Conservation (phyloP, 2,888 invertebrate genomes). For the Frankliniella intonsa region DNA sequence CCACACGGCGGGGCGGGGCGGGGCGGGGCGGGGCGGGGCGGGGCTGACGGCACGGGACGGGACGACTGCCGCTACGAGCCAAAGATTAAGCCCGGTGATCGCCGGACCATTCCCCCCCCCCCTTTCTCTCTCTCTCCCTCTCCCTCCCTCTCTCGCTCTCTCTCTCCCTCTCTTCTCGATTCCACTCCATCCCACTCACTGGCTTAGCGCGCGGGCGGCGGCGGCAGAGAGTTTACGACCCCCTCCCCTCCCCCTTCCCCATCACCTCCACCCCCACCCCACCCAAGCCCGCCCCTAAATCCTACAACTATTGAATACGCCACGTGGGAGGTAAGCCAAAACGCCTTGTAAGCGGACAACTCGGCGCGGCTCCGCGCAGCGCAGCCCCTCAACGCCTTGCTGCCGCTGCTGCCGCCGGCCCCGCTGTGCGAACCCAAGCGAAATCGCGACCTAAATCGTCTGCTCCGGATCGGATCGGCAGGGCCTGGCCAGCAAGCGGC, state of each 20-base stretch:
- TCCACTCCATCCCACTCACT: background rate
- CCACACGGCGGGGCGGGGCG: too few species aligned
- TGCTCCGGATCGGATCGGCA: too few species aligned
- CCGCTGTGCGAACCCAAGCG: background rate
- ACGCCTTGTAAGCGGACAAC: slow-evolving; percentile 13
- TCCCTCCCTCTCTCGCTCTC: background rate
- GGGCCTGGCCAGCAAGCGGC: too few species aligned
- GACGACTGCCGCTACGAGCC: background rate
- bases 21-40: too few species aligned
- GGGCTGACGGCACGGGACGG: too few species aligned
- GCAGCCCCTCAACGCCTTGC: too few species aligned
- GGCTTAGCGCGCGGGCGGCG: background rate
- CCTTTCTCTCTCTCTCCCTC: background rate
- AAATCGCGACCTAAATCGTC: too few species aligned
- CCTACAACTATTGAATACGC: slow-evolving; percentile 16
- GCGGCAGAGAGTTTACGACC: background rate
- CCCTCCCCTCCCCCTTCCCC: background rate
- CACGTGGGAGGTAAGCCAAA: slow-evolving; percentile 21
- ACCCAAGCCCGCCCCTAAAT: background rate
- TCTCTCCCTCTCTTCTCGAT: background rate
- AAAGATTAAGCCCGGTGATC: background rate
- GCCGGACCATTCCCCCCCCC: background rate
- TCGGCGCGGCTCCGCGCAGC: background rate
- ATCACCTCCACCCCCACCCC: background rate
- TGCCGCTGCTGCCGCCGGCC: background rate